Evolutionary conservation across 2,888 invertebrate species (phyloP), one percentile per base, ranked within the genome.

Genomic region (Synanthedon myopaeformis): DNA sequence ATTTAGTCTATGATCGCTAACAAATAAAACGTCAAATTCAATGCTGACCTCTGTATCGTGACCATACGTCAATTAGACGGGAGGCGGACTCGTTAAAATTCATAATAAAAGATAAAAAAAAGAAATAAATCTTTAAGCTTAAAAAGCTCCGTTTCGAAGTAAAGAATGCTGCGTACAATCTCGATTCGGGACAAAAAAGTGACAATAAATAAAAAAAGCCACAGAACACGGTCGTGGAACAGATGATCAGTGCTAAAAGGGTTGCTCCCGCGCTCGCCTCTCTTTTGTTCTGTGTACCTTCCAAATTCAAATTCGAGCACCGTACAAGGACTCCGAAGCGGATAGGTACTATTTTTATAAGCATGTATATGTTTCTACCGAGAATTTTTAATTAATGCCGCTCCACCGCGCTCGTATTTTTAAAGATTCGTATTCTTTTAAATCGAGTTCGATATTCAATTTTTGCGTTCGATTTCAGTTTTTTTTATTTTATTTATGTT

Each of bases 161-260:
- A 87, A 87, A 87, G 86, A 86, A 87, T 87, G 85, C 85, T 84
- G 84, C 85, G 85, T 86, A 86, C 86, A 86, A 85, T 85, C 85
- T 85, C 66, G 79, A 78, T 79, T 79, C 79, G 76, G 35, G 81
- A 83, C 82, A 85, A 87, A 87, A 85, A 87, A 87, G 86, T 87
- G 86, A 87, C 86, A 86, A 85, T 81, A 80, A 82, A 76, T 82
- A 77, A 82, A 86, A 81, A 77, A 79, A 76, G 75, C 73, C 74
- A 76, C 78, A 45, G 49, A 79, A 84, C 84, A 80, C 82, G 82
- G 82, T 80, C 84, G 72, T 79, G 74, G 85, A 83, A 86, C 85
- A 86, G 86, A 86, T 87, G 85, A 86, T 87, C 86, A 85, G 85
- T 86, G 86, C 85, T 87, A 87, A 87, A 86, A 87, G 86, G 85